A percentile compares a stretch with the other conserved stretches of the same genome.
Evolutionary conservation across 2,797 vertebrate species (phyloP).

Genomic region (Loris lydekkerianus): DNA sequence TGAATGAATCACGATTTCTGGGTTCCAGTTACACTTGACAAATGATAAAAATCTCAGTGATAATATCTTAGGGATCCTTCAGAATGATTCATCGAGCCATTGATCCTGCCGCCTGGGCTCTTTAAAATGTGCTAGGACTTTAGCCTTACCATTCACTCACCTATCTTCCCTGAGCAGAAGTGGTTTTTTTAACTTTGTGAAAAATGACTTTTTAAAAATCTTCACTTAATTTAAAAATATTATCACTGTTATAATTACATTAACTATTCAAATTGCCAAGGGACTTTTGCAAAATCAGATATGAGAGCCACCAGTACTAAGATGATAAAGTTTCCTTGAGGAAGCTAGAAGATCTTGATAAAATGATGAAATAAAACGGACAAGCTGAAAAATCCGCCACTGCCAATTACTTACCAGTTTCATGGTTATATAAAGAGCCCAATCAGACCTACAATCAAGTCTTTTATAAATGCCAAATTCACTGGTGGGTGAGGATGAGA

Average conservation of each 20-base stretch:
- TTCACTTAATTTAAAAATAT: not conserved
- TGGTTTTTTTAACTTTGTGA: not conserved
- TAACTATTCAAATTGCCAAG: not conserved
- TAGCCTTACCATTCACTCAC: not conserved
- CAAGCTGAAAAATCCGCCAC: conserved; percentile 61
- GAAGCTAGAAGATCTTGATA: conserved; percentile 42
- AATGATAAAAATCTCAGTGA: not conserved
- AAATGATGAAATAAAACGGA: conserved; percentile 54
- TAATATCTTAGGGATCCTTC: not conserved
- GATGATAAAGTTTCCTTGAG: not conserved
- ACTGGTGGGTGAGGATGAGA: conserved; percentile 80
- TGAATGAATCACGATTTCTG: not conserved
- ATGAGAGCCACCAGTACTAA: conserved; percentile 11
- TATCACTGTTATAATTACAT: conserved; percentile 9
- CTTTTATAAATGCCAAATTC: conserved; percentile 83
- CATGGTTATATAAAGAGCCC: conserved; percentile 75
- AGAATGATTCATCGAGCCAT: not conserved
- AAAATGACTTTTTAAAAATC: not conserved
- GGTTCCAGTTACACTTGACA: not conserved
- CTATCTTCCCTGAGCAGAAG: not conserved
- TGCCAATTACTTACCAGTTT: conserved; percentile 71
- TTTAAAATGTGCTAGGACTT: not conserved
- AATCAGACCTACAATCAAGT: conserved; percentile 80
- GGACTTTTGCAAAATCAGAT: conserved; percentile 40
- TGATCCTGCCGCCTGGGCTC: not conserved